phyloP scores from a whole-genome alignment of 2,797 vertebrate species.

The Odontamblyopus lacepedii region DNA sequence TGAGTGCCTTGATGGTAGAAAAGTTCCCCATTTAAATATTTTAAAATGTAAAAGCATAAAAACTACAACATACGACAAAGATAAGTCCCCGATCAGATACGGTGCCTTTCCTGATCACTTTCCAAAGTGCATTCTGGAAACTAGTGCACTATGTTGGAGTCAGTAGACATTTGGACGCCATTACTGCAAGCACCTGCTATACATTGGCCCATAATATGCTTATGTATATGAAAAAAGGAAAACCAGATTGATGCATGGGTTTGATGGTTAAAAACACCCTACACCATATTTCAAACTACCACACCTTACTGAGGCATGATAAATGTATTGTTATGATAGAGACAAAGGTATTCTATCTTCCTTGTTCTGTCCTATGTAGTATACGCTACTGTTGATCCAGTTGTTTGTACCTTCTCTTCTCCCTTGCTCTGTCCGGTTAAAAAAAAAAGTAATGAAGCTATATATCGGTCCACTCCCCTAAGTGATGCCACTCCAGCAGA shows the following conservation, averaged over 20 bases:
- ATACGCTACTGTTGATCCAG: not conserved
- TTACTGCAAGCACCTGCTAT: too few relatives aligned
- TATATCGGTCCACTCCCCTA: constrained; percentile 32
- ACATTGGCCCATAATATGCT: too few relatives aligned
- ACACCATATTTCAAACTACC: not conserved
- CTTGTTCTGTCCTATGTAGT: not conserved
- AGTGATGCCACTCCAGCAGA: constrained; percentile 11
- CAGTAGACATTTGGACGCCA: not conserved
- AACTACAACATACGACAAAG: not conserved
- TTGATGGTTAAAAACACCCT: not conserved
- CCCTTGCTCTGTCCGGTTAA: constrained; percentile 11
- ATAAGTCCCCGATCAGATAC: not conserved
- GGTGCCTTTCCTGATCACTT: not conserved
- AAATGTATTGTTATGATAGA: not conserved
- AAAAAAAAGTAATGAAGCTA: constrained; percentile 37
- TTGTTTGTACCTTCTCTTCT: not conserved
- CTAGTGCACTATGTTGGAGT: not conserved
- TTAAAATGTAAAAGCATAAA: too few relatives aligned
- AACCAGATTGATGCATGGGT: not conserved
- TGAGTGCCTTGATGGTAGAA: too few relatives aligned
- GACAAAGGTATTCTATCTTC: not conserved
- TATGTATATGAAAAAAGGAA: not conserved
- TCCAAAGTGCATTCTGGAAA: not conserved
- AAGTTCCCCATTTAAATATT: too few relatives aligned
- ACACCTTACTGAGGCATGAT: not conserved